Percentiles rank a stretch among this genome's conserved stretches.
Conservation (phyloP, 2,888 invertebrate genomes). For the Parochlus steinenii region DNA sequence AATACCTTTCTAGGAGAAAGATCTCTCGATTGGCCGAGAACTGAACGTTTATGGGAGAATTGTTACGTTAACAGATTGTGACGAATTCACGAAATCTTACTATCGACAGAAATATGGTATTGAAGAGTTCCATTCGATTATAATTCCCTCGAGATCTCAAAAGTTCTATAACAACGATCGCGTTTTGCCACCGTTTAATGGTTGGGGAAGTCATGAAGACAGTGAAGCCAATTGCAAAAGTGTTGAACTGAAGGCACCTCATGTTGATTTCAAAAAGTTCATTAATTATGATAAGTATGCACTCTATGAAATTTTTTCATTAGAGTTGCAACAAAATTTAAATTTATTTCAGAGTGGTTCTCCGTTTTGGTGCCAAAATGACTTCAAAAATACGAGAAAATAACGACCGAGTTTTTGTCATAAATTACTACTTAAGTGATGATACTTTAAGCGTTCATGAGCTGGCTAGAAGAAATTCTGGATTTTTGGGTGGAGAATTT, state of each 20-base stretch:
- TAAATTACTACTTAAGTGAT: conserved; percentile 65
- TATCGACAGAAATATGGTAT: conserved; percentile 46
- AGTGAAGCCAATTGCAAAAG: conserved; percentile 74
- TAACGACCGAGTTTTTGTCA: conserved; percentile 52
- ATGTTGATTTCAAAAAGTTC: conserved; percentile 63
- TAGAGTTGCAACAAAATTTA: neutral
- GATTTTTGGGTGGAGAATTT: conserved; percentile 48
- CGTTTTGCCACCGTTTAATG: conserved; percentile 71
- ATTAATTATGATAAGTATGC: conserved; percentile 55
- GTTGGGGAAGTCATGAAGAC: conserved; percentile 78
- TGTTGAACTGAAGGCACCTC: conserved; percentile 61
- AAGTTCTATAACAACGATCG: conserved; percentile 17
- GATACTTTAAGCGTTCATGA: conserved; percentile 75
- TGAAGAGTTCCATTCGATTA: conserved; percentile 23
- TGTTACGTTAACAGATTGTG: conserved; percentile 66
- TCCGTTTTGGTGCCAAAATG: conserved; percentile 65
- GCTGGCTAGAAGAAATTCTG: conserved; percentile 53
- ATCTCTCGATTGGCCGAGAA: conserved; percentile 65
- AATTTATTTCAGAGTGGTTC: conserved; percentile 48
- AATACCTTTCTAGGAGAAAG: conserved; percentile 26
- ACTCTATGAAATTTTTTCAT: conserved; percentile 7
- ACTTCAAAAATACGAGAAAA: conserved; percentile 52
- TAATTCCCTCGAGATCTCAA: conserved; percentile 19
- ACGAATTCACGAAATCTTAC: conserved; percentile 70
- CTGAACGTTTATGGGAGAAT: conserved; percentile 69